Evolutionary conservation across 2,888 invertebrate species (phyloP), one percentile per base, ranked within the genome.

Genomic region (Drosophila neutralis): DNA sequence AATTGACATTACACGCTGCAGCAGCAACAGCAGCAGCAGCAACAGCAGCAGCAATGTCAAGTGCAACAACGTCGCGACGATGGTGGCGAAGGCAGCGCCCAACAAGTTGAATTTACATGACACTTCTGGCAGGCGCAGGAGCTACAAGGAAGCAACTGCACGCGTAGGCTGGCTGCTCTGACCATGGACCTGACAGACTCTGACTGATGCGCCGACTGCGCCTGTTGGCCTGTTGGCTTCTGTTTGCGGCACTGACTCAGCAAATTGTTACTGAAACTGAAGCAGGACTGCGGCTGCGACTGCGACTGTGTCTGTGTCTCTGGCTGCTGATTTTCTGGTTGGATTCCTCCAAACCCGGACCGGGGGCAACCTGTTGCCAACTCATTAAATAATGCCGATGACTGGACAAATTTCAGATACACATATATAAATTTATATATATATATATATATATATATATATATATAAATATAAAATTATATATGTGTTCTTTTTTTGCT

Each of bases 361-460:
- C 24, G 24, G 53, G 71, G 69, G 76, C 85, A 87, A 87, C 86
- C 86, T 87, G 85, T 85, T 88, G 81, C 87, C 89, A 89, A 89
- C 87, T 87, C 88, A 90, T 91, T 91, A 90, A 91, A 91, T 87
- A 90, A 85, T 90, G 91, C 90, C 91, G 87, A 91, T 91, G 91
- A 91, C 92, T 91, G 90, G 90, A 91, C 91, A 90, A 87, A 85
- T 91, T 91, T 87, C 73, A 81, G 59, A 68, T 65, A 68, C 27
- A 63, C 27, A 38, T 36, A 59, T 27, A 24, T 48, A 49, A 11
- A 48, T 8, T 5, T 59, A 33, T 51, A 42, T 27, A 33, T 15
- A 51, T 48, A 53, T 27, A 4, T 27, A 27, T 27, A 27, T 27
- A n/a, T n/a, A n/a, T n/a, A n/a, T n/a, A 29, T 29, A 29, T 29